Conservation (phyloP, 2,797 vertebrate species). For the Okamejei kenojei region DNA sequence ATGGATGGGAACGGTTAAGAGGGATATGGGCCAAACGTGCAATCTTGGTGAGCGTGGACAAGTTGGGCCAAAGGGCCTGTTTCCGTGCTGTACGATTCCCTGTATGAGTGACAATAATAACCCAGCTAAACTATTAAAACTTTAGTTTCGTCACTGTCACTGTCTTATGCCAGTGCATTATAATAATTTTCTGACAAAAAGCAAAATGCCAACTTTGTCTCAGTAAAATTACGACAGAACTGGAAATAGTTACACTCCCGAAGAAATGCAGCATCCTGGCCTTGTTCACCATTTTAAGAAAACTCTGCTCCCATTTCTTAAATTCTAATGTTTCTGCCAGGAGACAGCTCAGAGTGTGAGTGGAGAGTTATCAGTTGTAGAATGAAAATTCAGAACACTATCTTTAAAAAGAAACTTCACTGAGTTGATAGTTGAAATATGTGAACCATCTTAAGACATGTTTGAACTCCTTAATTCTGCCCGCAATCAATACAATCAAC, state of each 20-base stretch:
- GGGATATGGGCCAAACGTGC: too few relatives aligned
- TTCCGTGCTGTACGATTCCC: too few relatives aligned
- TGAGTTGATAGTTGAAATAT: not conserved
- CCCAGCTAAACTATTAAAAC: too few relatives aligned
- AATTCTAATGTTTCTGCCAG: not conserved
- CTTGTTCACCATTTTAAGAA: not conserved
- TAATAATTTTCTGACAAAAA: not conserved
- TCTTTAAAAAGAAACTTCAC: not conserved
- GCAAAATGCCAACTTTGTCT: not conserved
- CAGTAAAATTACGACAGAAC: not conserved
- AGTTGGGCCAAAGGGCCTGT: too few relatives aligned
- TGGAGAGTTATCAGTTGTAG: conserved; percentile 8
- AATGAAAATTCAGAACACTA: not conserved
- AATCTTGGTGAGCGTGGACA: too few relatives aligned
- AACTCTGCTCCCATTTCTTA: too few relatives aligned
- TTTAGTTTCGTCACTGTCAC: too few relatives aligned
- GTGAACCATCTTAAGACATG: not conserved
- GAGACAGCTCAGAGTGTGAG: not conserved
- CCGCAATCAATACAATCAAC: not conserved
- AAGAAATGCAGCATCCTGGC: not conserved
- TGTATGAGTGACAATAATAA: too few relatives aligned
- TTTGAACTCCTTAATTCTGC: conserved; percentile 9
- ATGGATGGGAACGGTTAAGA: too few relatives aligned
- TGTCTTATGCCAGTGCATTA: not conserved
- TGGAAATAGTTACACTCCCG: not conserved